These are phyloP conservation scores for Antrozous pallidus DNA, from an alignment of 2,797 vertebrate species.

Conservation along the genomic window DNA sequence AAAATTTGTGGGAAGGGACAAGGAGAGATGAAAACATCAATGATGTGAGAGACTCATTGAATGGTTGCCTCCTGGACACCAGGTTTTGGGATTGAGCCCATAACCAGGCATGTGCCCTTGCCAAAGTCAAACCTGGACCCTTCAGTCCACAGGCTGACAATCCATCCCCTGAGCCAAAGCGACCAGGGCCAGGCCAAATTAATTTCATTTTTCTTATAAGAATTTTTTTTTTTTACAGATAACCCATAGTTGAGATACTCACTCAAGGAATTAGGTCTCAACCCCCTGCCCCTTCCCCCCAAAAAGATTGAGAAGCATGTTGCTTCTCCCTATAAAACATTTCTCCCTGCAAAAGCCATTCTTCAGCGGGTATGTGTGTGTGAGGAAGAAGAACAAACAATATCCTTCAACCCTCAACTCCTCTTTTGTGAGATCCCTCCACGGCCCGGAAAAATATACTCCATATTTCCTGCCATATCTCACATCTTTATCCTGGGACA, in stretches of 20 bases:
- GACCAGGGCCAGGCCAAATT: not conserved
- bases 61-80: too few relatives aligned
- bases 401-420: not conserved
- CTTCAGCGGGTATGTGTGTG: not conserved
- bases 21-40: too few relatives aligned
- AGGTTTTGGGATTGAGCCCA: accelerated
- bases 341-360: not conserved
- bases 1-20: too few relatives aligned
- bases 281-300: accelerated
- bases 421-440: not conserved
- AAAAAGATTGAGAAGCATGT: not conserved
- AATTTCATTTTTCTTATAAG: not conserved
- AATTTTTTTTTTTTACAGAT: not conserved
- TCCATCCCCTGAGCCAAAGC: too few relatives aligned
- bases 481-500: not conserved
- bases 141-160: too few relatives aligned
- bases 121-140: too few relatives aligned
- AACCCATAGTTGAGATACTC: not conserved
- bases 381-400: not conserved
- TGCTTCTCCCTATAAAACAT: not conserved
- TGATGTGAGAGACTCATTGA: too few relatives aligned
- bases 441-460: not conserved
- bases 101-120: too few relatives aligned
- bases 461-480: not conserved
- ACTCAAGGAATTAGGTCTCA: not conserved